Evolutionary conservation across 2,113 vertebrate species (phyloP).

Genomic region (Onychostoma macrolepis): DNA sequence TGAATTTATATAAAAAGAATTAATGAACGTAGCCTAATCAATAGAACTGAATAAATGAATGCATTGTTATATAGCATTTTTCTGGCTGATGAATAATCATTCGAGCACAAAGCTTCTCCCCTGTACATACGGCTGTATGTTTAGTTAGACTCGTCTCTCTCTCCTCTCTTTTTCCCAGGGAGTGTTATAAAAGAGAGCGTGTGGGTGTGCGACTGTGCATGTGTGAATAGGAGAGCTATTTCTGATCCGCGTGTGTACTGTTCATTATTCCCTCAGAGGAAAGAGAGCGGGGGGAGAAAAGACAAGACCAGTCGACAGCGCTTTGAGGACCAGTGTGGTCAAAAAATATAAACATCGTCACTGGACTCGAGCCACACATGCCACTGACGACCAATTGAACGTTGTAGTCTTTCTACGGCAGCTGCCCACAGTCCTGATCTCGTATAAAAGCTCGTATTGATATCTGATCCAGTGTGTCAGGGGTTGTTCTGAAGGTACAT

Average conservation of each 20-base stretch:
- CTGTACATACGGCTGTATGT: constrained; percentile 48
- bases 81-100: constrained; percentile 64
- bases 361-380: not conserved
- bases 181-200: constrained; percentile 43
- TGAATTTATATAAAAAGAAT: constrained; percentile 69
- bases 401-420: not conserved
- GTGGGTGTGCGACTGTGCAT: constrained; percentile 47
- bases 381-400: not conserved
- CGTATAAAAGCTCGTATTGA: not conserved
- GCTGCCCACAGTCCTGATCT: not conserved
- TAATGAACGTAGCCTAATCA: constrained; percentile 71
- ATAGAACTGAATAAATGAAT: constrained; percentile 39
- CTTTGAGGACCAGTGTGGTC: constrained; percentile 7
- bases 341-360: not conserved
- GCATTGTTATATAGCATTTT: constrained; percentile 72
- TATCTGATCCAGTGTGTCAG: not conserved
- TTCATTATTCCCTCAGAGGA: constrained; percentile 47
- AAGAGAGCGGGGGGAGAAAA: constrained; percentile 35
- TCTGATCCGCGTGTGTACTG: constrained; percentile 45
- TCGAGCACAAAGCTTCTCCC: constrained; percentile 74
- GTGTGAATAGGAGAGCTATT: constrained; percentile 58
- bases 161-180: constrained; percentile 12
- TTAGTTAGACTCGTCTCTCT: constrained; percentile 28
- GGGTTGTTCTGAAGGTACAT: not conserved
- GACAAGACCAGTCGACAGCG: constrained; percentile 21